A percentile compares a stretch with the other conserved stretches of the same genome.
phyloP scores from a whole-genome alignment of 2,888 invertebrate genomes.

The Acanthosepion esculentum region DNA sequence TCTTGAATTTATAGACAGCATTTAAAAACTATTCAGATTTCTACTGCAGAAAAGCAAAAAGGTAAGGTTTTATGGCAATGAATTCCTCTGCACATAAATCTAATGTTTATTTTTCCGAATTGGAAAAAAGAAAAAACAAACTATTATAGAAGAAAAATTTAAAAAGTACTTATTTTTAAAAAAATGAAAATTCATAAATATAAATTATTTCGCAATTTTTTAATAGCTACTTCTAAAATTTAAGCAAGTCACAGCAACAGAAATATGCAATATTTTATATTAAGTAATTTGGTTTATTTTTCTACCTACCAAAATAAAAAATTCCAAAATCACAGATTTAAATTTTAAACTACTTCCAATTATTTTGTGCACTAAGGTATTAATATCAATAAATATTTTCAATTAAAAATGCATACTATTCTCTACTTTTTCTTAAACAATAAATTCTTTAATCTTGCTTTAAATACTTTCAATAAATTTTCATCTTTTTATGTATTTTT shows the following conservation, averaged over 20 bases:
- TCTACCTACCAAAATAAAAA: not conserved
- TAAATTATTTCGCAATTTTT: not conserved
- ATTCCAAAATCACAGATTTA: not conserved
- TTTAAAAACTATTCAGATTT: not conserved
- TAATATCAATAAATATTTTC: not conserved
- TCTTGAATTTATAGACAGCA: not conserved
- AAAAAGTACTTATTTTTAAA: not conserved
- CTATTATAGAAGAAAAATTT: too few species aligned
- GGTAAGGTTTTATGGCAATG: not conserved
- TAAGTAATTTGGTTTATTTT: not conserved
- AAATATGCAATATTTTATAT: not conserved
- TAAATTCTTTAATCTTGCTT: not conserved
- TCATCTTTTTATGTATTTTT: not conserved
- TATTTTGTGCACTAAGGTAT: not conserved
- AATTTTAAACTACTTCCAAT: not conserved
- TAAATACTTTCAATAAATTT: not conserved
- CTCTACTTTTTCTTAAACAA: not conserved
- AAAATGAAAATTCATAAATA: not conserved
- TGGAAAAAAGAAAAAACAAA: not conserved
- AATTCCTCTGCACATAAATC: not conserved
- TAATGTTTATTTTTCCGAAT: not conserved
- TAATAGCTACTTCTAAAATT: not conserved
- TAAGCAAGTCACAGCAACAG: not conserved
- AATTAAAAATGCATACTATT: too few species aligned
- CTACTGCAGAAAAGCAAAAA: not conserved